These are phyloP conservation scores for Zaprionus capensis DNA, from an alignment of 1,140 invertebrate genomes.

Conservation along the genomic window DNA sequence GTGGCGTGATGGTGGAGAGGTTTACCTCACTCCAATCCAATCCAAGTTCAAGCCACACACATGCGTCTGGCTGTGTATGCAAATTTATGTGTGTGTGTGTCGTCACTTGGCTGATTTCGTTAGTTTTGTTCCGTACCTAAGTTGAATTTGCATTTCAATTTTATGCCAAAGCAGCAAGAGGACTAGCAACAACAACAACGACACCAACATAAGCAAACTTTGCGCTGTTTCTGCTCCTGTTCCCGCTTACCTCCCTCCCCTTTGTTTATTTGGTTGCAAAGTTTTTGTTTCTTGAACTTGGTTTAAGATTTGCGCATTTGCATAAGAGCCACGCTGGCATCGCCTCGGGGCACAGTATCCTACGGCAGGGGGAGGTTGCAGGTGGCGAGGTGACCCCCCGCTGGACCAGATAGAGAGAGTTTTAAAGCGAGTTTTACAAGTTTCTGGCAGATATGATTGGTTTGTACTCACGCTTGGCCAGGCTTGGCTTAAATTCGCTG, in stretches of 20 bases:
- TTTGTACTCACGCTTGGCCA: slow-evolving; percentile 25
- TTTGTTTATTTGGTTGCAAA: slow-evolving; percentile 74
- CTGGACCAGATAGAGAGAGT: background rate
- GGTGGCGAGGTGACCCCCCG: background rate
- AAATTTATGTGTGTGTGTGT: slow-evolving; percentile 3
- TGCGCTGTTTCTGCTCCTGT: background rate
- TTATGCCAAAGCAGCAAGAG: slow-evolving; percentile 46
- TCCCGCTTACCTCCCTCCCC: background rate
- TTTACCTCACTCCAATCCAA: background rate
- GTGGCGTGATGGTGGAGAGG: background rate
- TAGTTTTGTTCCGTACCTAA: slow-evolving; percentile 65
- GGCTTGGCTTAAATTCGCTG: background rate
- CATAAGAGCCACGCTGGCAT: slow-evolving; percentile 43
- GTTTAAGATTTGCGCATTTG: slow-evolving; percentile 59
- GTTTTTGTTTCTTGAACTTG: slow-evolving; percentile 65
- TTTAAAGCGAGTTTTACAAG: slow-evolving; percentile 39
- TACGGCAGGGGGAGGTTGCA: background rate
- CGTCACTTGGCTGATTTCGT: slow-evolving; percentile 50
- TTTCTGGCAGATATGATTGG: slow-evolving; percentile 47
- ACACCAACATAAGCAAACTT: slow-evolving; percentile 8
- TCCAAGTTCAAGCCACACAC: background rate
- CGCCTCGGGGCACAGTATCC: background rate
- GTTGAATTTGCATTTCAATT: slow-evolving; percentile 80
- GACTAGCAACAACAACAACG: slow-evolving; percentile 24
- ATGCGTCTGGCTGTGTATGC: slow-evolving; percentile 15